These are phyloP conservation scores for Colletes collaris DNA, from an alignment of 2,888 invertebrate genomes.

Conservation along the genomic window DNA sequence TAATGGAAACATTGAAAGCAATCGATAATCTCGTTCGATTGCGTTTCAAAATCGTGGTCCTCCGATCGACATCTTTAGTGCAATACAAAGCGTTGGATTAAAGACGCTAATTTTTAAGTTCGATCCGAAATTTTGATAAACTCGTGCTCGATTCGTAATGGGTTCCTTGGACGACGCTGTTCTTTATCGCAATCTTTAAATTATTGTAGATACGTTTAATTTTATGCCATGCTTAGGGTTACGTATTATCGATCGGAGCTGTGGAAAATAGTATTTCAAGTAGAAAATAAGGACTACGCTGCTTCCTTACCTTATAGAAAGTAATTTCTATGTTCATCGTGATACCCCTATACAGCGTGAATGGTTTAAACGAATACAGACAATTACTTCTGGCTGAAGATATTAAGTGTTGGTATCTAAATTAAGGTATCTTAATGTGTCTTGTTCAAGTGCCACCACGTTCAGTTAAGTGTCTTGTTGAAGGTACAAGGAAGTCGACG, in stretches of 20 bases:
- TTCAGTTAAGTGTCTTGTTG: conserved; percentile 13
- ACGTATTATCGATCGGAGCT: conserved; percentile 26
- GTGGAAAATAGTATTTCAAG: conserved; percentile 15
- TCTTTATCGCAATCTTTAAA: conserved; percentile 49
- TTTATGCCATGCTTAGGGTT: conserved; percentile 48
- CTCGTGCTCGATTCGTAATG: not conserved
- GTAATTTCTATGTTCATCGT: not conserved
- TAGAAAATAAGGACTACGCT: not conserved
- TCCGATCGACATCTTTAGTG: too few relatives aligned
- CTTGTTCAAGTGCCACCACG: not conserved
- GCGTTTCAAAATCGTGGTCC: not conserved
- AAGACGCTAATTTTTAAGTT: too few relatives aligned
- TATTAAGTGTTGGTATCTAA: too few relatives aligned
- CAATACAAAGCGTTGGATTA: not conserved
- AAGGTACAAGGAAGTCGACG: too few relatives aligned
- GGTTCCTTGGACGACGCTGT: conserved; percentile 25
- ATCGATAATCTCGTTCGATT: too few relatives aligned
- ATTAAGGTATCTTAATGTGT: conserved; percentile 14
- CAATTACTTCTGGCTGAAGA: too few relatives aligned
- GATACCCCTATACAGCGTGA: too few relatives aligned
- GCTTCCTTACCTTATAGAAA: not conserved
- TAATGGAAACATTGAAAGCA: too few relatives aligned
- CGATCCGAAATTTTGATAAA: not conserved
- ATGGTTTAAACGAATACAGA: too few relatives aligned
- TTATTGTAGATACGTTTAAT: conserved; percentile 58